phyloP scores from a whole-genome alignment of 2,888 invertebrate species.

The Lasioglossum morio region DNA sequence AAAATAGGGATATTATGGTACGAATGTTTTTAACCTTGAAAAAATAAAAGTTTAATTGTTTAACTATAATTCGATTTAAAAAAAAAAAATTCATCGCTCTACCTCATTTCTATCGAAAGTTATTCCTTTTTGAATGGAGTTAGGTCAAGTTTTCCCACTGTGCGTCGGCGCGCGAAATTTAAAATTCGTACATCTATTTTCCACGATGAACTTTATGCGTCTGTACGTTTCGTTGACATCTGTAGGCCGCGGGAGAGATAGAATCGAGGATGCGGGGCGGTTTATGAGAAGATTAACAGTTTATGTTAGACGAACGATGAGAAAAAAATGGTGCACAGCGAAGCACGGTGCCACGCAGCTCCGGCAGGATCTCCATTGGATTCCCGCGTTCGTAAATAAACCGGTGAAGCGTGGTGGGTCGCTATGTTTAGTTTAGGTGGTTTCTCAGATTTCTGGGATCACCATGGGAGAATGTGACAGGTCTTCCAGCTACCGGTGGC shows the following conservation, averaged over 20 bases:
- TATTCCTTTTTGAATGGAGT: too few species aligned
- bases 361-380: constrained; percentile 56
- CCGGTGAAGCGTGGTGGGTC: constrained; percentile 61
- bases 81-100: too few species aligned
- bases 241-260: not conserved
- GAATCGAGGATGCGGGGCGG: not conserved
- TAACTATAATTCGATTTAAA: too few species aligned
- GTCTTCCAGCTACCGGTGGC: constrained; percentile 40
- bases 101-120: too few species aligned
- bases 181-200: not conserved
- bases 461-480: constrained; percentile 55
- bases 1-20: too few species aligned
- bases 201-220: not conserved
- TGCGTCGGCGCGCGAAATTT: not conserved
- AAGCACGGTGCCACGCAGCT: not conserved
- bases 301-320: not conserved
- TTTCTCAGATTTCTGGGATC: constrained; percentile 77
- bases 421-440: constrained; percentile 79
- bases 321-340: constrained; percentile 19
- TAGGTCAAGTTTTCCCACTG: too few species aligned
- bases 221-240: not conserved
- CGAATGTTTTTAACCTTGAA: too few species aligned
- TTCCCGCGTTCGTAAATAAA: constrained; percentile 66
- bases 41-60: too few species aligned
- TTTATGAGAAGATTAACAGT: not conserved